Evolutionary conservation across 2,888 invertebrate species (phyloP), one percentile per base, ranked within the genome.

Genomic region (Adineta ricciae): DNA sequence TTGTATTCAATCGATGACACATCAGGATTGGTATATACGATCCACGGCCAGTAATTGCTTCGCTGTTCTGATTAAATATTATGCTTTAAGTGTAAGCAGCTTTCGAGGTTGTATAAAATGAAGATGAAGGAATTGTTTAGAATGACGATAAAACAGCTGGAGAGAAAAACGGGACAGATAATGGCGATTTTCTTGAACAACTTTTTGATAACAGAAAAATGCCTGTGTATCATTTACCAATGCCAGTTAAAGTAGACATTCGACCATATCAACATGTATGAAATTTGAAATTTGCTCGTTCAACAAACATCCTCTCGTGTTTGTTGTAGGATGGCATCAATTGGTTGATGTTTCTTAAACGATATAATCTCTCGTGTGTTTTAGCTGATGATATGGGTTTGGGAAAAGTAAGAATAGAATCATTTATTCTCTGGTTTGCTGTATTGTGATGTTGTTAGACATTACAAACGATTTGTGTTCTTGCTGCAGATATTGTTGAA

Each of bases 381-480:
- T 92, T 99, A 16, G 97, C 97, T 90, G 99, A 99, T 91, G 99
- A 99, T 90, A 99, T 99, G 99, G 99, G 99, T 0, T 93, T 99
- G 24, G 97, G 91, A 19, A 90, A 91, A 78, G 64, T 64, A 16
- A 64, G 16, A 16, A 27, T 1, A 16, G 27, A 11, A 32, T 16
- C 16, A 1, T 27, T 11, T 16, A n/a, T 54, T 49, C 52, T 16
- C 19, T 83, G n/a, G 36, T 16, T 64, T 16, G 14, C 2, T 50
- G 16, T 64, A 46, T 46, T 46, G 46, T 46, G 5, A 46, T 16
- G 27, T 27, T 32, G 16, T 32, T 64, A 64, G 92, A 99, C 99
- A 0, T 92, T 99, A 86, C 97, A 97, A 91, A 95, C 97, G 27
- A 94, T 99, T 85, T 97, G 96, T 89, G 96, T 96, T 88, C 92